Evolutionary conservation across 92 coral and sea anemone genomes (phyloP).

Genomic region (Bergia puertoricense): DNA sequence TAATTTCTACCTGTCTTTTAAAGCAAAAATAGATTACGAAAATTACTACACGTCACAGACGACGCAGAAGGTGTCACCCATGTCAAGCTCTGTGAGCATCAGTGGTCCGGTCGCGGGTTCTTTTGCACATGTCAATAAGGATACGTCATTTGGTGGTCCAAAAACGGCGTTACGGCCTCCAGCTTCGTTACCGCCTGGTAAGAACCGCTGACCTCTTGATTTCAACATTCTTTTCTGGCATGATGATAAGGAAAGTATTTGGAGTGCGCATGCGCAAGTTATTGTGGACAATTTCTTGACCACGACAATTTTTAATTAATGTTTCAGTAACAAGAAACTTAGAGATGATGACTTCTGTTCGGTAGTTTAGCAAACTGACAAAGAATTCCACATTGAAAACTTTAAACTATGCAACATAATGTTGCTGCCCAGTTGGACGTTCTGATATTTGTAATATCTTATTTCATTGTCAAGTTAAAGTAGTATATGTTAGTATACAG

Average conservation of each 20-base stretch:
- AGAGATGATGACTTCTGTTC: no score
- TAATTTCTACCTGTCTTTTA: background rate
- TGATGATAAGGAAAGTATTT: background rate
- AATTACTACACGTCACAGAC: conserved; percentile 93
- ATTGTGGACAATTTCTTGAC: conserved; percentile 37
- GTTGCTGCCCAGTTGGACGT: no score
- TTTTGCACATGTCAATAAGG: conserved; percentile 56
- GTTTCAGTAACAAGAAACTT: no score
- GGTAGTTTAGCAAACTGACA: no score
- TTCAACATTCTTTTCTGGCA: background rate
- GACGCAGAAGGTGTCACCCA: conserved; percentile 65
- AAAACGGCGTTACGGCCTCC: conserved; percentile 42
- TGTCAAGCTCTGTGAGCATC: conserved; percentile 49
- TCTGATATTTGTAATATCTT: no score
- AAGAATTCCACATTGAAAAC: no score
- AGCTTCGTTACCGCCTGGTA: conserved; percentile 49
- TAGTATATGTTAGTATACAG: no score
- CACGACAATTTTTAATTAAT: background rate
- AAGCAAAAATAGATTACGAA: conserved; percentile 89
- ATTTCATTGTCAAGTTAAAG: no score
- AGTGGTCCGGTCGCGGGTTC: conserved; percentile 59
- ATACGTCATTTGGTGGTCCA: conserved; percentile 18
- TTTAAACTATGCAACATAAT: no score
- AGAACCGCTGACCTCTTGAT: conserved; percentile 26
- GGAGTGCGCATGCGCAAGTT: background rate